Base-by-base conservation (phyloP, 2,888 invertebrate species). In the Muscina levida region DNA sequence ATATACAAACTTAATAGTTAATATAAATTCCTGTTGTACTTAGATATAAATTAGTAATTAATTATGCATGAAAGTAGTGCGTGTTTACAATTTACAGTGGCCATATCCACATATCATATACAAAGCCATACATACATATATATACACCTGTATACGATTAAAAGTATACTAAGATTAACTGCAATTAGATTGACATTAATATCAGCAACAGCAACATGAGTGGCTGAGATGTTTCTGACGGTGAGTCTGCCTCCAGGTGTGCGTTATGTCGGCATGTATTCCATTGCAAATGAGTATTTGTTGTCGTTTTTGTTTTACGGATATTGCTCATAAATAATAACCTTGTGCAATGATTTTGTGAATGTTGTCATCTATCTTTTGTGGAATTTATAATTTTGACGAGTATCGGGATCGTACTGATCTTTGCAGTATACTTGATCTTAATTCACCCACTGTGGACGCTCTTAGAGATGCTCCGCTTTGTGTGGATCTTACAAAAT, bases 391-490 rank as follows among this genome's bases (percentile, higher is more conserved):
- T 65, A 89, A 85, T 84, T 87, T 88, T 37, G 89, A 87, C 11
- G 91, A 91, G 83, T 90, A 90, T 70, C 92, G 90, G 10, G 92
- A 92, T 82, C 92, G 89, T 11, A 91, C 87, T 51, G 92, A 92
- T 79, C 92, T 89, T 73, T 92, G 91, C 75, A 93, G 88, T 85
- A 93, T 92, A 83, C 93, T 94, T 3, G 94, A 93, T 70, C 93
- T 91, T 1, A 93, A 91, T 88, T 94, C 94, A 0, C 94, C 95
- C 15, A 94, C 91, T 19, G 93, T 91, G 1, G 88, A 87, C 0
- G 93, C 93, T 72, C 93, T 91, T 77, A 93, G 90, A 1, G 94
- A 94, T 65, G 92, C 91, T 19, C 90, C 89, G 0, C 90, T 88
- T 82, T 89, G 90, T 8, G 88, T 89, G 80, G 89, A 82, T 80